phyloP scores from a whole-genome alignment of 2,797 vertebrate genomes.

The Aplochiton taeniatus region DNA sequence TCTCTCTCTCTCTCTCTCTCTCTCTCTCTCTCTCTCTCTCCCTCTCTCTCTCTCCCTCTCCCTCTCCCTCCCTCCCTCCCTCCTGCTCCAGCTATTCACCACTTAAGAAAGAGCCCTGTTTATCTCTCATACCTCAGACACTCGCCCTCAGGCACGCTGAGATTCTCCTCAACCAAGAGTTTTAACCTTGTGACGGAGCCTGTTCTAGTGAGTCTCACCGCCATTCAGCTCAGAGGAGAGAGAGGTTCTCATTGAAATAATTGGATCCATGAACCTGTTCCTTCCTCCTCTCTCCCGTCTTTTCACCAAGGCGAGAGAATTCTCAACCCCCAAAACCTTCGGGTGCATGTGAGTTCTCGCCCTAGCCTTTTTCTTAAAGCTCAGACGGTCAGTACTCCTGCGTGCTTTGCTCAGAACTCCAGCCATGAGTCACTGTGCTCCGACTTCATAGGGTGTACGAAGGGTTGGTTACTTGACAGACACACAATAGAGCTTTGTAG shows the following conservation, averaged over 20 bases:
- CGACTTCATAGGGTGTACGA: too few relatives aligned
- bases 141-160: not conserved
- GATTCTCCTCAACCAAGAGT: too few relatives aligned
- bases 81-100: not conserved
- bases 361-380: too few relatives aligned
- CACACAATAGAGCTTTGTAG: too few relatives aligned
- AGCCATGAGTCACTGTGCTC: too few relatives aligned
- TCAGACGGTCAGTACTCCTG: too few relatives aligned
- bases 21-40: not conserved
- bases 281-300: constrained; percentile 9
- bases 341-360: constrained; percentile 21
- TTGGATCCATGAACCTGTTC: constrained; percentile 12
- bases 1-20: constrained; percentile 16
- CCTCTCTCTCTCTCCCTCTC: not conserved
- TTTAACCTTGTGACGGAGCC: too few relatives aligned
- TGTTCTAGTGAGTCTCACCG: not conserved
- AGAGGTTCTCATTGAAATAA: constrained; percentile 16
- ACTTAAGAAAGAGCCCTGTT: not conserved
- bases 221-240: not conserved
- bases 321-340: too few relatives aligned
- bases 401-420: too few relatives aligned
- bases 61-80: not conserved
- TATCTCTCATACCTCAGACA: not conserved
- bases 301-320: not conserved
- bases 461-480: too few relatives aligned